Percentiles rank a stretch among this genome's conserved stretches.
These are phyloP conservation scores for Enteromius treurensis DNA, from an alignment of 2,797 vertebrate genomes.

Conservation along the genomic window DNA sequence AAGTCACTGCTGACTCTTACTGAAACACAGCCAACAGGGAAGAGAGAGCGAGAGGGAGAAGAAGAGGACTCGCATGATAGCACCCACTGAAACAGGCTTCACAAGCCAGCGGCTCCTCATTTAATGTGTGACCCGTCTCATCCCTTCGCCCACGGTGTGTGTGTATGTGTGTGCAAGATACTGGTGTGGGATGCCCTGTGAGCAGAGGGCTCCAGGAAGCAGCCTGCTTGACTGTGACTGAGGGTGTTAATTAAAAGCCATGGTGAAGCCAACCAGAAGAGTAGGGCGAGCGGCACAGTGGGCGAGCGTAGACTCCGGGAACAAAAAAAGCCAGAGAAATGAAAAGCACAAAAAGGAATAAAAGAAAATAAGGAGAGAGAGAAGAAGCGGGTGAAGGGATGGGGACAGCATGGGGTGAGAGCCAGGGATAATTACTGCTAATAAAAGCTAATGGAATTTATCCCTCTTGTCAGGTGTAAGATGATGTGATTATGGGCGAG, in stretches of 20 bases:
- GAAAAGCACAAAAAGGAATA: slow-evolving; percentile 15
- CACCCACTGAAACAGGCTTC: slow-evolving; percentile 48
- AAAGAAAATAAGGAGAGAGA: slow-evolving; percentile 37
- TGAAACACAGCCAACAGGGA: slow-evolving; percentile 41
- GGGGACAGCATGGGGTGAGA: slow-evolving; percentile 71
- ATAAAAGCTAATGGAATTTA: slow-evolving; percentile 84
- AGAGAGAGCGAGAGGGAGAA: slow-evolving; percentile 40
- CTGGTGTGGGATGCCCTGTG: slow-evolving; percentile 45
- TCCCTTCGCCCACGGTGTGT: slow-evolving; percentile 43
- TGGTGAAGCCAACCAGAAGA: slow-evolving; percentile 58
- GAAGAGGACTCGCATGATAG: slow-evolving; percentile 44
- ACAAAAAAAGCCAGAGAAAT: slow-evolving; percentile 36
- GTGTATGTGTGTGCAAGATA: slow-evolving; percentile 51
- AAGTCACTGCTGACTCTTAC: slow-evolving; percentile 81
- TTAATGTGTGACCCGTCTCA: slow-evolving; percentile 53
- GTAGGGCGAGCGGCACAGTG: slow-evolving; percentile 51
- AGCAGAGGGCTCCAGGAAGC: slow-evolving; percentile 44
- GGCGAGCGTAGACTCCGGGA: slow-evolving; percentile 34
- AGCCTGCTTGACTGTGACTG: slow-evolving; percentile 48
- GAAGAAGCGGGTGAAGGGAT: slow-evolving; percentile 57
- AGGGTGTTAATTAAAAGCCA: slow-evolving; percentile 57
- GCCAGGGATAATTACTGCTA: slow-evolving; percentile 81
- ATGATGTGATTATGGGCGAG: slow-evolving; percentile 82
- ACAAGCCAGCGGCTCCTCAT: slow-evolving; percentile 48
- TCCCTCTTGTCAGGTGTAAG: slow-evolving; percentile 79